phyloP scores from a whole-genome alignment of 37 sponge, comb jelly and placozoan species.

The Hexactinellida sp. region DNA sequence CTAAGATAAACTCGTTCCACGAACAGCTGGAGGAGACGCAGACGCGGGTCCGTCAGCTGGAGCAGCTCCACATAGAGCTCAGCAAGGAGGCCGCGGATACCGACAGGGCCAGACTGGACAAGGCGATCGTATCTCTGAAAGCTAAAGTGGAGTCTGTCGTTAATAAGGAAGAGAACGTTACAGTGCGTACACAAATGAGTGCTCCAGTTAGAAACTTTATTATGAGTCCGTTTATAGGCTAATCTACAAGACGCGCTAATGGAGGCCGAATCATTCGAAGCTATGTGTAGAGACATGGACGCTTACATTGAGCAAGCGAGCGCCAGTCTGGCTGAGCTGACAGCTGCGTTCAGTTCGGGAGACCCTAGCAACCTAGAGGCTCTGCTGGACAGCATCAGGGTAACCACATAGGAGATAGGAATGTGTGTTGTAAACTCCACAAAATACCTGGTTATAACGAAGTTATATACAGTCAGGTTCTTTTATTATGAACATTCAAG shows the following conservation, averaged over 20 bases:
- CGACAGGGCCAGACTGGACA: not conserved
- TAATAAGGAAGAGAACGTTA: conserved; percentile 5
- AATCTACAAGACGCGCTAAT: not conserved
- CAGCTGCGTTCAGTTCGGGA: not conserved
- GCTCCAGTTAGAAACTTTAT: not conserved
- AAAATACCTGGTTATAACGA: too few species aligned
- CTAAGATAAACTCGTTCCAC: not conserved
- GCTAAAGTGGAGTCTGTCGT: not conserved
- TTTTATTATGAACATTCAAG: too few species aligned
- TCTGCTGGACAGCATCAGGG: not conserved
- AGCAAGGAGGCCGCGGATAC: not conserved
- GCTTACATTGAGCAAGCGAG: not conserved
- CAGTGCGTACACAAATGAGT: not conserved
- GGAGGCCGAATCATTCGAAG: not conserved
- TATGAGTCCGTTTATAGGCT: not conserved
- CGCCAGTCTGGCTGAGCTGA: not conserved
- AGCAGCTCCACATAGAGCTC: not conserved
- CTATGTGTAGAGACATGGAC: not conserved
- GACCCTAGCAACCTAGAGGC: not conserved
- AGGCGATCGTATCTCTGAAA: not conserved
- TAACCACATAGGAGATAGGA: not conserved
- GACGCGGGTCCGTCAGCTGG: not conserved
- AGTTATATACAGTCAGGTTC: too few species aligned
- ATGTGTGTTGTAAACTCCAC: too few species aligned
- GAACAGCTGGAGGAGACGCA: not conserved